Evolutionary conservation across 2,888 invertebrate species (phyloP).

Genomic region (Mylabris sibirica): DNA sequence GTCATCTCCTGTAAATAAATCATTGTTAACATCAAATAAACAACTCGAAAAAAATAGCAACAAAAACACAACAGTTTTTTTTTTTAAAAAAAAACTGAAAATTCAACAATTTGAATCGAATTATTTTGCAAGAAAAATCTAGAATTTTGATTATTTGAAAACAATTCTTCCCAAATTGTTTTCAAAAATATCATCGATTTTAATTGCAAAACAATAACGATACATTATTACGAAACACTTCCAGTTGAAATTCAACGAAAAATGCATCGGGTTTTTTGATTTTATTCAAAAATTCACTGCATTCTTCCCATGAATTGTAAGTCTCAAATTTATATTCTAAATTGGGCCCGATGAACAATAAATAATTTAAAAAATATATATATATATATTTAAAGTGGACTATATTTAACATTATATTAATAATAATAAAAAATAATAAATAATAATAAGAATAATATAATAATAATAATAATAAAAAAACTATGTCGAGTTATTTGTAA

Average conservation of each 20-base stretch:
- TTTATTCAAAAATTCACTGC: conserved; percentile 24
- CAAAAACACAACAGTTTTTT: conserved; percentile 16
- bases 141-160: conserved; percentile 33
- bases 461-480: conserved; percentile 39
- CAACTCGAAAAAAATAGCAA: conserved; percentile 6
- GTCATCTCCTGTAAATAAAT: conserved; percentile 34
- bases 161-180: conserved; percentile 49
- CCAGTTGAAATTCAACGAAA: conserved; percentile 42
- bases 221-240: conserved; percentile 38
- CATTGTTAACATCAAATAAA: conserved; percentile 19
- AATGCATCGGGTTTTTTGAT: conserved; percentile 21
- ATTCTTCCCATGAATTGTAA: conserved; percentile 46
- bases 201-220: conserved; percentile 27
- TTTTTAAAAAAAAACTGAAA: background rate
- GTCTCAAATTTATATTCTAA: conserved; percentile 45
- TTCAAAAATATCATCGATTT: conserved; percentile 33
- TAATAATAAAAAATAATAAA: conserved; percentile 30
- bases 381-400: conserved; percentile 50
- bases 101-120: background rate
- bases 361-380: conserved; percentile 45
- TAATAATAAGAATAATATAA: conserved; percentile 18
- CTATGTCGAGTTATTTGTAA: conserved; percentile 54
- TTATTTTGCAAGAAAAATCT: background rate
- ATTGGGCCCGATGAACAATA: conserved; percentile 53
- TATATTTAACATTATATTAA: conserved; percentile 38